These are phyloP conservation scores for Lanistes nyassanus DNA, from an alignment of 1,140 invertebrate genomes.

Conservation along the genomic window DNA sequence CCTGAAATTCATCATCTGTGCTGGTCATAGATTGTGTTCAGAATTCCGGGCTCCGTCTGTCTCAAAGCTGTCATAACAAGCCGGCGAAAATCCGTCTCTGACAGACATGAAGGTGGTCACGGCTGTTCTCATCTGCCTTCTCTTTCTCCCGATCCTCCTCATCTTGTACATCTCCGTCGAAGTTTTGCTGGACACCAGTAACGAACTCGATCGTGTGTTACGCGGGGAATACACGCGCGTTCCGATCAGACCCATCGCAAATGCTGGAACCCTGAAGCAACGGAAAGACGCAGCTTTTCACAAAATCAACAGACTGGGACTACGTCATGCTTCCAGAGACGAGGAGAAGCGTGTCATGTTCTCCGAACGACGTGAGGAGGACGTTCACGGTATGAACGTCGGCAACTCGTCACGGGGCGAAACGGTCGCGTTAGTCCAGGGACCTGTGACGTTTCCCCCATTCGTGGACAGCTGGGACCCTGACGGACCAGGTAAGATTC, in stretches of 20 bases:
- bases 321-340: not conserved
- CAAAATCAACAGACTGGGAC: not conserved
- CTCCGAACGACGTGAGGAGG: not conserved
- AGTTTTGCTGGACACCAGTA: not conserved
- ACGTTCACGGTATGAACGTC: not conserved
- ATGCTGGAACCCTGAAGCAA: not conserved
- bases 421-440: not conserved
- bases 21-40: not conserved
- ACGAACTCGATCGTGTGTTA: not conserved
- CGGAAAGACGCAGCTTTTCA: not conserved
- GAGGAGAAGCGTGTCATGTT: not conserved
- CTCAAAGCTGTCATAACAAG: not conserved
- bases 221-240: not conserved
- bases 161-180: not conserved
- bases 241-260: not conserved
- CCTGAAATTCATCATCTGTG: not conserved
- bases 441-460: not conserved
- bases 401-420: not conserved
- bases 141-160: not conserved
- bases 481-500: not conserved
- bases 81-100: not conserved
- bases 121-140: not conserved
- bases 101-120: not conserved
- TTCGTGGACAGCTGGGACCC: not conserved
- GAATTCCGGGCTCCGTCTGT: not conserved